Percentiles rank a stretch among this genome's conserved stretches.
phyloP scores from a whole-genome alignment of 2,888 invertebrate species.

The Drosophila cyrtoloma region DNA sequence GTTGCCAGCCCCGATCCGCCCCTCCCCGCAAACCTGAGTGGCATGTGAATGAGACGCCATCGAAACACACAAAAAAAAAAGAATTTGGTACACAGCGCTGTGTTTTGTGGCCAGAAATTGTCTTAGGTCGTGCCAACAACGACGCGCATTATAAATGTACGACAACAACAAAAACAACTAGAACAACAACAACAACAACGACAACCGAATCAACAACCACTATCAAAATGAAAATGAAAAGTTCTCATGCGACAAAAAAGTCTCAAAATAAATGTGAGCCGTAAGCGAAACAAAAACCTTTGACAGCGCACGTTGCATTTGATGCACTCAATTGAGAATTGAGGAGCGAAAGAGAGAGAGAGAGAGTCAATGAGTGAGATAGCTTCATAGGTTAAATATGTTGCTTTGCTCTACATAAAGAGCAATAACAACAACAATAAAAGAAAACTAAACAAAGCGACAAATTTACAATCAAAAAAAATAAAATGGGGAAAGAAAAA shows the following conservation, averaged over 20 bases:
- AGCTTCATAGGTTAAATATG: slow-evolving; percentile 19
- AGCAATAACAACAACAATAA: slow-evolving; percentile 21
- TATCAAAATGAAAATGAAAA: slow-evolving; percentile 72
- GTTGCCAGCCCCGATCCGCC: background rate
- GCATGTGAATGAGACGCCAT: slow-evolving; percentile 76
- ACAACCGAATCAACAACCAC: slow-evolving; percentile 22
- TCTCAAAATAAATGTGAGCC: slow-evolving; percentile 43
- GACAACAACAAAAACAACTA: slow-evolving; percentile 22
- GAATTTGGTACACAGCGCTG: slow-evolving; percentile 59
- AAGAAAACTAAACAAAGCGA: slow-evolving; percentile 33
- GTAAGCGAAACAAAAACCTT: slow-evolving; percentile 44
- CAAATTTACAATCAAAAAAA: slow-evolving; percentile 34
- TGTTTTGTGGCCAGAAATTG: slow-evolving; percentile 66
- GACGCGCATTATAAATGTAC: slow-evolving; percentile 69
- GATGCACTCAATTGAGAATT: slow-evolving; percentile 17
- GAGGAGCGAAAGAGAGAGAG: slow-evolving; percentile 9
- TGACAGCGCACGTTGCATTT: slow-evolving; percentile 63
- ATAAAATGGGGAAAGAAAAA: slow-evolving; percentile 8
- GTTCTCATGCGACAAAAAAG: slow-evolving; percentile 65
- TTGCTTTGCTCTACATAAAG: slow-evolving; percentile 58
- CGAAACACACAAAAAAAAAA: slow-evolving; percentile 15
- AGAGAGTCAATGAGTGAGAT: background rate
- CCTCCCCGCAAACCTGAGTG: slow-evolving; percentile 56
- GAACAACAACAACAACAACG: slow-evolving; percentile 28
- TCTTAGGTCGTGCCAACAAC: slow-evolving; percentile 76